Evolutionary conservation across 1,140 invertebrate species (phyloP).

Genomic region (Hyles euphorbiae): DNA sequence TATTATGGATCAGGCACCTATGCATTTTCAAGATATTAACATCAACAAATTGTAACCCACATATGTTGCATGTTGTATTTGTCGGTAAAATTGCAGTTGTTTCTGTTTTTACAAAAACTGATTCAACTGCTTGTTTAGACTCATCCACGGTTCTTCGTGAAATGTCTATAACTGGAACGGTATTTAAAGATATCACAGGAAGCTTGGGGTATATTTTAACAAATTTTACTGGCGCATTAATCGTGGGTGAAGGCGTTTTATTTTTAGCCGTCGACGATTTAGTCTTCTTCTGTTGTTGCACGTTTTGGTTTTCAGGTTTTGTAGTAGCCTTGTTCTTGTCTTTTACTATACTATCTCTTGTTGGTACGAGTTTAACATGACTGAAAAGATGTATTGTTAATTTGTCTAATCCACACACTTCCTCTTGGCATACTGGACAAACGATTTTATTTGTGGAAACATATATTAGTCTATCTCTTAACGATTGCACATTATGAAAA

Average conservation of each 20-base stretch:
- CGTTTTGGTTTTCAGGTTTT: constrained; percentile 21
- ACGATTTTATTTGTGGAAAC: constrained; percentile 83
- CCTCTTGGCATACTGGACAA: constrained; percentile 86
- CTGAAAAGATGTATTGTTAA: constrained; percentile 89
- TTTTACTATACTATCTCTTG: constrained; percentile 22
- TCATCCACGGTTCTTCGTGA: constrained; percentile 28
- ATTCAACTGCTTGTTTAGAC: constrained; percentile 25
- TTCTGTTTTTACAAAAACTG: constrained; percentile 51
- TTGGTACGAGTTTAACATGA: constrained; percentile 70
- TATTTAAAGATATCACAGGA: constrained; percentile 57
- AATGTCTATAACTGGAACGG: constrained; percentile 62
- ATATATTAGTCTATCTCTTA: constrained; percentile 83
- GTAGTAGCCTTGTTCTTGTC: constrained; percentile 16
- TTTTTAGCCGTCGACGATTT: constrained; percentile 52
- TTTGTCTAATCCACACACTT: constrained; percentile 86
- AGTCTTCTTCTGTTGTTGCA: constrained; percentile 37
- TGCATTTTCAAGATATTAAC: constrained; percentile 83
- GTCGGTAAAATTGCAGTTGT: constrained; percentile 31
- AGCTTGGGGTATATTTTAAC: constrained; percentile 68
- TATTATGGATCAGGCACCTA: constrained; percentile 83
- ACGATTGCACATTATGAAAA: constrained; percentile 81
- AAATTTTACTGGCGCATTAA: constrained; percentile 54
- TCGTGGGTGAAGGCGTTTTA: constrained; percentile 39
- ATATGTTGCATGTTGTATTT: constrained; percentile 79
- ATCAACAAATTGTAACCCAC: constrained; percentile 83